These are phyloP conservation scores for Oryzias melastigma DNA, from an alignment of 2,113 vertebrate genomes.

Conservation along the genomic window DNA sequence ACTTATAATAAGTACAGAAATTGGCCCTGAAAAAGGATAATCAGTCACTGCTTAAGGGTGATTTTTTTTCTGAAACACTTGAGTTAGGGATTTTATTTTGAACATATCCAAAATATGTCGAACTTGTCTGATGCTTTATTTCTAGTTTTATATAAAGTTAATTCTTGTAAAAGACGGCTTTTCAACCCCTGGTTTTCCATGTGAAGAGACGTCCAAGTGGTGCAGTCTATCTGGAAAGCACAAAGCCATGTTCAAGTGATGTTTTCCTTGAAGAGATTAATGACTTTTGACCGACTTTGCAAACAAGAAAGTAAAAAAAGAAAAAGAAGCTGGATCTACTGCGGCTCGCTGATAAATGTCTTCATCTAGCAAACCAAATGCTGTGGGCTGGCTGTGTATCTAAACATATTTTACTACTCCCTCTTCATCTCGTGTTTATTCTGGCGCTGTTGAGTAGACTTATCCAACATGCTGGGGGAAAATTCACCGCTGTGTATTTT, in stretches of 20 bases:
- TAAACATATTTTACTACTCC: conserved; percentile 40
- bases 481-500: conserved; percentile 28
- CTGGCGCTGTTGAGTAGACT: conserved; percentile 30
- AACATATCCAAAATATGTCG: too few species aligned
- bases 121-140: too few species aligned
- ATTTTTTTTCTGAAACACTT: too few species aligned
- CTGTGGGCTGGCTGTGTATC: conserved; percentile 32
- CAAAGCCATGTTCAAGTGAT: neutral
- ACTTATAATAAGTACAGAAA: too few species aligned
- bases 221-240: conserved; percentile 5
- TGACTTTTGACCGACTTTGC: conserved; percentile 11
- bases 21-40: too few species aligned
- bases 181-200: neutral
- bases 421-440: conserved; percentile 54
- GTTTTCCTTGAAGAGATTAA: conserved; percentile 10
- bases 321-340: conserved; percentile 2
- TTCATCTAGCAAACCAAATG: conserved; percentile 40
- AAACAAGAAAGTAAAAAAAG: neutral
- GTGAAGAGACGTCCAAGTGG: neutral
- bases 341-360: conserved; percentile 20
- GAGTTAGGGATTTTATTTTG: too few species aligned
- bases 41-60: too few species aligned
- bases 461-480: conserved; percentile 23
- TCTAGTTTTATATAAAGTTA: too few species aligned
- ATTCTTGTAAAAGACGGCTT: too few species aligned